Base-by-base conservation (phyloP, 2,888 invertebrate species). In the Dyspetes luteomarginatus region DNA sequence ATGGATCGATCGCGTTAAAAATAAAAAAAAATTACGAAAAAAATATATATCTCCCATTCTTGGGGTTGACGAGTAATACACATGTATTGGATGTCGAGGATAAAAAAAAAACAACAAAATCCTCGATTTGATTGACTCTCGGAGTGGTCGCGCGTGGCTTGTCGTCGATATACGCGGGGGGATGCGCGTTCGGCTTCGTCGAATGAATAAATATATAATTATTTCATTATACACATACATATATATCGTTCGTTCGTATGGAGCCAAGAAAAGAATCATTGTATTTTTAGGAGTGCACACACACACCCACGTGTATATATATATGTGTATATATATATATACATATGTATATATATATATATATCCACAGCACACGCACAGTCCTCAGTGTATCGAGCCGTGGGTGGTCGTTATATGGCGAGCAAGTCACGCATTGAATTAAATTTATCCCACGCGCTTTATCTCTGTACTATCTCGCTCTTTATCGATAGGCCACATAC, bases 341-440 rank as follows among this genome's bases (percentile, higher is more conserved):
- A 36, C n/a, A n/a, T n/a, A n/a, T n/a, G n/a, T n/a, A n/a, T n/a
- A n/a, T n/a, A n/a, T n/a, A n/a, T n/a, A n/a, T n/a, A n/a, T n/a
- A n/a, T n/a, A n/a, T n/a, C n/a, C n/a, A n/a, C n/a, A n/a, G n/a
- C n/a, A n/a, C n/a, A n/a, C n/a, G n/a, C n/a, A n/a, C n/a, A n/a
- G n/a, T n/a, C n/a, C 58, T 82, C 67, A 48, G 62, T 71, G 62
- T 69, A 55, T 41, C 56, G 45, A 82, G 69, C 78, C 60, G 43
- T 73, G 76, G 73, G 68, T 69, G 74, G 67, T 75, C 76, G 72
- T 56, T 79, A 81, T 24, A 28, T 55, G 58, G 56, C 30, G 65
- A 67, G 77, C 48, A 7, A 73, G n/a, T n/a, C n/a, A 36, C 79
- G 83, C 86, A 86, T 86, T 86, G 86, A 86, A 85, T 85, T 85